Evolutionary conservation across 2,888 invertebrate species (phyloP), one percentile per base, ranked within the genome.

Genomic region (Onchidella celtica): DNA sequence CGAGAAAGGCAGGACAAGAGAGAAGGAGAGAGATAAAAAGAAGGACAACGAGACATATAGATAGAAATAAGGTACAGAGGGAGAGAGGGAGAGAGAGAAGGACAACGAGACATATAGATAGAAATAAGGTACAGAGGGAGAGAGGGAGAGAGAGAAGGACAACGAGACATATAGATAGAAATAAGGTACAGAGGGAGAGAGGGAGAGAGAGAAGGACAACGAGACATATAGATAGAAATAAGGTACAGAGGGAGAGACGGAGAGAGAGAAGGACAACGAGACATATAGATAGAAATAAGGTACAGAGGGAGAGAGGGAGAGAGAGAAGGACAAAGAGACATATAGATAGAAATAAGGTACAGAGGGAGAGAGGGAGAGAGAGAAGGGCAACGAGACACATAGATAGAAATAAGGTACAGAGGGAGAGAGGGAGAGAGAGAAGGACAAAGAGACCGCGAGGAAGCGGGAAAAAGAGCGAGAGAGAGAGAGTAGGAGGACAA

Each of bases 191-290:
- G 29, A 38, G n/a, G 24, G 34, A 34, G 17, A 66, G 34, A 34
- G 17, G 36, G 66, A 34, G 17, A 66, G 66, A 66, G 2, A 11
- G 66, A 68, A n/a, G 38, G 68, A 68, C 29, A 68, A 38, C 36
- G 17, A 32, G 34, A 34, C 6, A 61, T 27, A 29, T 65, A 65
- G 29, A 29, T n/a, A n/a, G n/a, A n/a, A n/a, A 32, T 11, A 32
- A 29, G 6, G 32, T 27, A 29, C 6, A 65, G 65, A 29, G 11
- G 32, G 27, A 17, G 4, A 29, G 66, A n/a, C 36, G 24, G 34
- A n/a, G 17, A 66, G 34, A 34, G 17, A 66, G 66, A 17, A 4
- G 6, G 29, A 29, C 6, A 65, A 21, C 3, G 6, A 29, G 29
- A n/a, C n/a, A n/a, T n/a, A n/a, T n/a, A n/a, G n/a, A n/a, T n/a